Conservation (phyloP, 2,888 invertebrate genomes). For the Escarpia spicata region DNA sequence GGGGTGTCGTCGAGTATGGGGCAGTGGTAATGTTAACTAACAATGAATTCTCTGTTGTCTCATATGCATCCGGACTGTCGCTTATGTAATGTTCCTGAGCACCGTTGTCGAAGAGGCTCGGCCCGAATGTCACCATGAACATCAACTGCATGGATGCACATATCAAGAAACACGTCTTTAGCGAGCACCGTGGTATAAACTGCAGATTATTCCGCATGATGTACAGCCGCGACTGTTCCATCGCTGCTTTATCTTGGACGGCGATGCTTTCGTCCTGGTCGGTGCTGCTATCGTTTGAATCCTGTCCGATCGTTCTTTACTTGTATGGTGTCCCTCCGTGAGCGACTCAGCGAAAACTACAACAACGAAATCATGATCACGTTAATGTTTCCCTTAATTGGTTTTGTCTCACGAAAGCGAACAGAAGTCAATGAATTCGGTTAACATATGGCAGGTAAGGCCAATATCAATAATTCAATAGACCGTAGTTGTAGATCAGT, state of each 20-base stretch:
- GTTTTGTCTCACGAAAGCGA: not conserved
- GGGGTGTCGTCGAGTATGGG: not conserved
- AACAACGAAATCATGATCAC: not conserved
- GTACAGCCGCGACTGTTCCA: not conserved
- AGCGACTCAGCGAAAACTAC: not conserved
- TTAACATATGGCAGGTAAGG: slow-evolving; percentile 2
- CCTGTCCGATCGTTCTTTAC: not conserved
- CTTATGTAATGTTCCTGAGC: not conserved
- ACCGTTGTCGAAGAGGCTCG: not conserved
- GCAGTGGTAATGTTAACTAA: not conserved
- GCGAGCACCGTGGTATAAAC: not conserved
- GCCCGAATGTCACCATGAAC: not conserved
- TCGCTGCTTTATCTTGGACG: not conserved
- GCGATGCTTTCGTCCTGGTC: not conserved
- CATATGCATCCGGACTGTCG: not conserved
- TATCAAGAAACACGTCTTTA: not conserved
- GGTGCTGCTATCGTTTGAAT: not conserved
- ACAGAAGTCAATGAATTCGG: not conserved
- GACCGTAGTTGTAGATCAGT: not conserved
- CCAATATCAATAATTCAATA: not conserved
- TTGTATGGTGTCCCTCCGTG: not conserved
- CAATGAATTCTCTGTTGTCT: not conserved
- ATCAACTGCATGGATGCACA: not conserved
- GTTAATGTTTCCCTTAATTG: not conserved
- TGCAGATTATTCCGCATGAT: not conserved